Percentiles rank a stretch among this genome's conserved stretches.
Evolutionary conservation across 2,797 vertebrate species (phyloP).

Genomic region (Lutjanus argentimaculatus): DNA sequence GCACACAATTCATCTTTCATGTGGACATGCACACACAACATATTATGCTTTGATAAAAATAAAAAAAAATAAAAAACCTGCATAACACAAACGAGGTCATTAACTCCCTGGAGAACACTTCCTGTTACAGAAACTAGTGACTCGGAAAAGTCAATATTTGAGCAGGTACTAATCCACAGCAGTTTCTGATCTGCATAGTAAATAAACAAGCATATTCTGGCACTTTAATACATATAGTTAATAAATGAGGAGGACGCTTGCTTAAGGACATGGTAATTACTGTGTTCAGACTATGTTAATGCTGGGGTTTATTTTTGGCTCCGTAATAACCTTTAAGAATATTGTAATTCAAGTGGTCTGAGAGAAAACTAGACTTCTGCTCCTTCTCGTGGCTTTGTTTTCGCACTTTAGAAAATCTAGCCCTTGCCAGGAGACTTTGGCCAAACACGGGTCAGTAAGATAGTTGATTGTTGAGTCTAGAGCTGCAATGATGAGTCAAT

Average conservation of each 20-base stretch:
- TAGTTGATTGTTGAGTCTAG: no score
- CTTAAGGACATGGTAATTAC: background rate
- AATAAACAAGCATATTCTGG: background rate
- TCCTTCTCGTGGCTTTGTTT: no score
- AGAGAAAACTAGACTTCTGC: no score
- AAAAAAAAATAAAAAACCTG: background rate
- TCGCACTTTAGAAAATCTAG: no score
- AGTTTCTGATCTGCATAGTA: constrained; percentile 9
- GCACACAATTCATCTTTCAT: constrained; percentile 20
- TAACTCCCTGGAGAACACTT: constrained; percentile 22
- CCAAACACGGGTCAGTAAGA: no score
- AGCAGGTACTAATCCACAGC: constrained; percentile 17
- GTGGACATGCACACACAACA: background rate
- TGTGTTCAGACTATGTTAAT: background rate
- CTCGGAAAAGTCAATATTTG: constrained; percentile 24
- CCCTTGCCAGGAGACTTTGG: no score
- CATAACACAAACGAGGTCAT: constrained; percentile 31
- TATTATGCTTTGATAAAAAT: background rate
- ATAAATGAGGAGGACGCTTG: background rate
- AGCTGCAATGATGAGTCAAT: no score
- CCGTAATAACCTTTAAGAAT: no score
- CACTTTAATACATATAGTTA: background rate
- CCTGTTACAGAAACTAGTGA: constrained; percentile 10
- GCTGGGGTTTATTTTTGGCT: no score
- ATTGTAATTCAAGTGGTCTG: no score